Conservation (phyloP, 2,888 invertebrate genomes). For the Ferrisia virgata region DNA sequence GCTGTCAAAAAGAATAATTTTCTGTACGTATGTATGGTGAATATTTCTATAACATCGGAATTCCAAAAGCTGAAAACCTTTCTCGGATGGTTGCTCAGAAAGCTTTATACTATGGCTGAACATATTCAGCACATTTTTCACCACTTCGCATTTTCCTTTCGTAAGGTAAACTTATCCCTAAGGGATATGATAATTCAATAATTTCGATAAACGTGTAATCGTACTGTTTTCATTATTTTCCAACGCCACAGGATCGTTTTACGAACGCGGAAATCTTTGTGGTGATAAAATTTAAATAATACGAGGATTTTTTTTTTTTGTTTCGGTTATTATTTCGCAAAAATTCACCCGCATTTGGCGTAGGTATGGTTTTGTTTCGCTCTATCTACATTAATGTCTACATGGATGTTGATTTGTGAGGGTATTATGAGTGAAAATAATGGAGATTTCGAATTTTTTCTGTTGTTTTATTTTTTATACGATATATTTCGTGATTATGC, state of each 20-base stretch:
- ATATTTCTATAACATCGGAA: background rate
- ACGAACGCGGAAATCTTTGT: background rate
- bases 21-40: background rate
- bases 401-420: background rate
- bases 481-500: background rate
- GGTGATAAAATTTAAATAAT: constrained; percentile 9
- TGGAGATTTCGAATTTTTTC: background rate
- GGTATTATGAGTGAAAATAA: background rate
- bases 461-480: background rate
- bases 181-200: constrained; percentile 2
- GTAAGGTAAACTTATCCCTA: background rate
- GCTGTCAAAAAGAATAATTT: background rate
- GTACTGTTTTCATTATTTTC: background rate
- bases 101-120: background rate
- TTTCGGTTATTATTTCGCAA: background rate
- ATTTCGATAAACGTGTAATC: constrained; percentile 22
- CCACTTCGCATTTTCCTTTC: background rate
- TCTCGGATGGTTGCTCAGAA: background rate
- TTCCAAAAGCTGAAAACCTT: background rate
- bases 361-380: background rate
- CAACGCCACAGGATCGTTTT: background rate
- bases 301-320: background rate
- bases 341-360: background rate
- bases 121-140: background rate
- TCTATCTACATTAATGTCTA: background rate